These are phyloP conservation scores for Phymorhynchus buccinoides DNA, from an alignment of 1,140 invertebrate genomes.

Conservation along the genomic window DNA sequence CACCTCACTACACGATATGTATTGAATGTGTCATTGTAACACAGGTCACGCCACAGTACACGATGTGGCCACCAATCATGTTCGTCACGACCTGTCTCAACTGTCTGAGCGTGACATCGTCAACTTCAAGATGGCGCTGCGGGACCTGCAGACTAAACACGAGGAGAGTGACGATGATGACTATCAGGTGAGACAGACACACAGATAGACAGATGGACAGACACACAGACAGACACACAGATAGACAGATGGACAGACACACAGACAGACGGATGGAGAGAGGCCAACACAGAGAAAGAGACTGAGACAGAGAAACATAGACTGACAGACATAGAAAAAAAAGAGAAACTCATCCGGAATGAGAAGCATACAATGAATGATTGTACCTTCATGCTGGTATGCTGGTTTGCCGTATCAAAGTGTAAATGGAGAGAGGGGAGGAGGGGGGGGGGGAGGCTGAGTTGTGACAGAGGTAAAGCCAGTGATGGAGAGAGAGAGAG, in stretches of 20 bases:
- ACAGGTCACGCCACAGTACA: not conserved
- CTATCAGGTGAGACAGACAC: slow-evolving; percentile 32
- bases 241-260: too few species aligned
- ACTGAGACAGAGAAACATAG: too few species aligned
- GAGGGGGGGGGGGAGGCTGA: not conserved
- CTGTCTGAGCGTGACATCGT: slow-evolving; percentile 35
- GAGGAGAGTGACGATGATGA: slow-evolving; percentile 36
- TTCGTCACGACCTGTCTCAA: slow-evolving; percentile 43
- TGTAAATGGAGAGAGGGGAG: not conserved
- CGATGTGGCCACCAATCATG: slow-evolving; percentile 25
- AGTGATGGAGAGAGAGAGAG: not conserved
- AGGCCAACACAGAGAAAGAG: too few species aligned
- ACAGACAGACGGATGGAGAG: too few species aligned
- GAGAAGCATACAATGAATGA: too few species aligned
- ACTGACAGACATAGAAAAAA: too few species aligned
- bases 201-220: not conserved
- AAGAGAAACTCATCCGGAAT: too few species aligned
- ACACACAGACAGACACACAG: not conserved
- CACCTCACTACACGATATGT: not conserved
- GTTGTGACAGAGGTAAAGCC: too few species aligned
- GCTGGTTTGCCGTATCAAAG: too few species aligned
- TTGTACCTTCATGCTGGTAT: too few species aligned
- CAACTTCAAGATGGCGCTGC: slow-evolving; percentile 40
- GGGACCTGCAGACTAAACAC: slow-evolving; percentile 36
- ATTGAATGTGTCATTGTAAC: not conserved